Conservation (phyloP, 2,888 invertebrate genomes). For the Pedicia rivosa region DNA sequence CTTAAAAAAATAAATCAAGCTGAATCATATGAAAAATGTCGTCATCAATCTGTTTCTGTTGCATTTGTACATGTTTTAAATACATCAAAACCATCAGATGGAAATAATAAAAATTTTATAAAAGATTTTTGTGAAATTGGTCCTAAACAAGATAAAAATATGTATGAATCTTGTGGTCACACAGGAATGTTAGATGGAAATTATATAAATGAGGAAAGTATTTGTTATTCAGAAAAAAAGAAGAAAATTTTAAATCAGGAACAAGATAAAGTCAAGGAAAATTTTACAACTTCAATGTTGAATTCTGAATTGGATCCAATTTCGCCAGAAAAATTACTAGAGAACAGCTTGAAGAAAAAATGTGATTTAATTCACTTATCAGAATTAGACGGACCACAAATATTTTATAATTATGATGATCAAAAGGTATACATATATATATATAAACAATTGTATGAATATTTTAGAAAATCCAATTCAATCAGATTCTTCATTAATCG, state of each 20-base stretch:
- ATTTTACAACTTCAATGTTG: constrained; percentile 27
- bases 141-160: background rate
- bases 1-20: background rate
- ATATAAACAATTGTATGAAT: too few relatives aligned
- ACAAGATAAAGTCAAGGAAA: background rate
- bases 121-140: constrained; percentile 1
- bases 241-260: background rate
- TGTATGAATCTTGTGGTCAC: background rate
- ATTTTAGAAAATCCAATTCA: too few relatives aligned
- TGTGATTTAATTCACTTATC: constrained; percentile 19
- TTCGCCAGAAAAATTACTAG: constrained; percentile 36
- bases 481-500: background rate
- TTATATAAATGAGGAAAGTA: background rate
- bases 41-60: background rate
- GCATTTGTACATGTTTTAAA: constrained; percentile 3
- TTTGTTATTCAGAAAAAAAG: background rate
- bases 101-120: background rate
- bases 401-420: background rate
- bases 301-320: constrained; percentile 34
- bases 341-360: constrained; percentile 28
- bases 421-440: background rate
- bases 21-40: background rate
- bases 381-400: background rate
- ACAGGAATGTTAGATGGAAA: background rate
- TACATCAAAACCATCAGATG: constrained; percentile 1